Base-by-base conservation (phyloP, 2,888 invertebrate genomes). In the Drosophila fungiperda region DNA sequence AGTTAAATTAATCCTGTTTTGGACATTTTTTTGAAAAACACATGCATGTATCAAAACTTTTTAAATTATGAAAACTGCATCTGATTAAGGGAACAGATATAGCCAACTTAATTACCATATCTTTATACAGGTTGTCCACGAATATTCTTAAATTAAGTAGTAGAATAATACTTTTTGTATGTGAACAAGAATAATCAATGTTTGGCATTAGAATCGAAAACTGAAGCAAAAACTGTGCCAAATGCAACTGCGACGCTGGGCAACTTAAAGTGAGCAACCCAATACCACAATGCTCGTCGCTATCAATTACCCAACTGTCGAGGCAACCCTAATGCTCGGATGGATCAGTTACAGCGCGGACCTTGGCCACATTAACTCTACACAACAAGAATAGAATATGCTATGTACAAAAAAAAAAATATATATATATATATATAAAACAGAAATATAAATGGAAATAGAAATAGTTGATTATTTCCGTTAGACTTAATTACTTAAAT, bases 341-440 rank as follows among this genome's bases (percentile, higher is more conserved):
- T 60, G 81, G 83, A 88, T 89, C 86, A 42, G 73, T 85, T 89
- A 82, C 85, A 80, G 57, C 58, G 68, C 78, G 85, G 85, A 85
- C 85, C 85, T 85, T 85, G 85, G 85, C 89, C 85, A 89, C 88
- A 87, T 89, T 81, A 69, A 67, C 82, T 61, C 75, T 59, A 36
- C 26, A 26, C 50, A 36, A 66, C 61, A 72, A 71, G 72, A 63
- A 42, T 45, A 63, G 29, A 20, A 54, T 26, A 50, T 15, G 45
- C 3, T 48, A 32, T 49, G 29, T 8, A 54, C 20, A 67, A 48
- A 45, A 12, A 57, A 15, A 15, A 23, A 45, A 26, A 23, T 23
- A 15, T 23, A 4, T 50, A 17, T 20, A 57, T 35, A 42, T 23
- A 26, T n/a, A 50, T 3, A 57, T 63, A 61, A 38, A 26, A 35